phyloP scores from a whole-genome alignment of 2,888 invertebrate species.

The Steinernema hermaphroditum region DNA sequence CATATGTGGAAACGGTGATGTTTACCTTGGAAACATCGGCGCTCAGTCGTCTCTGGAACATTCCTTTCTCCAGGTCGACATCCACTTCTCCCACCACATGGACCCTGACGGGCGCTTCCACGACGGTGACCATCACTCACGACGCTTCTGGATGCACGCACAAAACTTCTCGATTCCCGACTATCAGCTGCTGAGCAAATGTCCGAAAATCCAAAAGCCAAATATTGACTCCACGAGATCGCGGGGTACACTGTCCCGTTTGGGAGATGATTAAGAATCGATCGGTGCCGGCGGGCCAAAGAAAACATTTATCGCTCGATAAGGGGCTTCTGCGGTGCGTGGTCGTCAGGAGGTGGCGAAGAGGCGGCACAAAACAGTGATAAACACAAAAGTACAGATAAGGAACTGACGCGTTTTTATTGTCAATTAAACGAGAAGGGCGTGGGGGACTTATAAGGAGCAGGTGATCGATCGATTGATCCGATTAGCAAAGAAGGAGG shows the following conservation, averaged over 20 bases:
- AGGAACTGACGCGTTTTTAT: conserved; percentile 26
- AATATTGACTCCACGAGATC: background rate
- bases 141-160: background rate
- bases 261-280: conserved; percentile 14
- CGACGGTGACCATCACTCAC: background rate
- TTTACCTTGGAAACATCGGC: background rate
- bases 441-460: conserved; percentile 21
- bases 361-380: conserved; percentile 12
- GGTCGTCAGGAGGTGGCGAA: background rate
- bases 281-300: background rate
- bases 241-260: background rate
- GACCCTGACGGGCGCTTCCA: background rate
- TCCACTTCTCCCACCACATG: background rate
- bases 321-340: background rate
- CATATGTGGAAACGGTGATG: background rate
- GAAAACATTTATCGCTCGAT: conserved; percentile 12
- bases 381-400: conserved; percentile 20
- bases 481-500: too few relatives aligned
- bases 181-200: conserved; percentile 5
- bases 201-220: conserved; percentile 14
- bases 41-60: background rate
- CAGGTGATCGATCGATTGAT: background rate
- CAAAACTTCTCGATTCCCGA: background rate
- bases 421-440: conserved; percentile 19
- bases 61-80: background rate